Percentiles rank a stretch among this genome's conserved stretches.
Conservation (phyloP, 2,888 invertebrate species). For the Nemotelus pantherinus region DNA sequence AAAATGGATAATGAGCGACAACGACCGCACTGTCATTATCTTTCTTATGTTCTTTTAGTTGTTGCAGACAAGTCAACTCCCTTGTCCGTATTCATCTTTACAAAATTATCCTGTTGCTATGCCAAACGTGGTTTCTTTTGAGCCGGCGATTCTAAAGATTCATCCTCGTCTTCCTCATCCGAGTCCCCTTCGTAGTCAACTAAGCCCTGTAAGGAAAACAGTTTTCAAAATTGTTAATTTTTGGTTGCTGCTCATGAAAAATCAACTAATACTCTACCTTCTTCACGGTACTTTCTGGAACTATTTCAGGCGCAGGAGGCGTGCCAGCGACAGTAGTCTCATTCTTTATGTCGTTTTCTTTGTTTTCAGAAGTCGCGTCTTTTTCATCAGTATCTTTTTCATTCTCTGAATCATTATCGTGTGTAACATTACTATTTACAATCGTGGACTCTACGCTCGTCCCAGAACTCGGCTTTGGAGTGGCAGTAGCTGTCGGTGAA, state of each 20-base stretch:
- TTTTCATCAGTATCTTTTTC: slow-evolving; percentile 29
- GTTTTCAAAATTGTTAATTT: background rate
- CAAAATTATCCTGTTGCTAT: slow-evolving; percentile 58
- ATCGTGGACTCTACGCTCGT: slow-evolving; percentile 39
- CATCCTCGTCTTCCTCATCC: slow-evolving; percentile 89
- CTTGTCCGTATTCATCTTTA: slow-evolving; percentile 44
- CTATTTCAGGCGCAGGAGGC: background rate
- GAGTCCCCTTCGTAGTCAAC: slow-evolving; percentile 98
- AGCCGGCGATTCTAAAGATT: slow-evolving; percentile 60
- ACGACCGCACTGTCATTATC: slow-evolving; percentile 44
- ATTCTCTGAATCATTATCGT: slow-evolving; percentile 40
- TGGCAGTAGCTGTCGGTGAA: slow-evolving; percentile 53
- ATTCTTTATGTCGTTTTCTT: slow-evolving; percentile 22
- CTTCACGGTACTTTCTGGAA: slow-evolving; percentile 26
- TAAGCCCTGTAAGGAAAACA: slow-evolving; percentile 72
- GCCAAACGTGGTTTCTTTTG: slow-evolving; percentile 64
- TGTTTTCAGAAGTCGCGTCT: slow-evolving; percentile 29
- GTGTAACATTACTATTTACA: slow-evolving; percentile 48
- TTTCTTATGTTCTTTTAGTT: slow-evolving; percentile 46
- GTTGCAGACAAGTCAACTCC: slow-evolving; percentile 43
- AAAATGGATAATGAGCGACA: slow-evolving; percentile 54
- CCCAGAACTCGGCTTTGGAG: slow-evolving; percentile 39
- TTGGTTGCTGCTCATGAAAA: background rate
- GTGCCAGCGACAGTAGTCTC: background rate
- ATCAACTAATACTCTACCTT: slow-evolving; percentile 22